Percentiles rank a stretch among this genome's conserved stretches.
Evolutionary conservation across 64 coral and sea anemone species (phyloP).

Genomic region (Dendronephthya gigantea): DNA sequence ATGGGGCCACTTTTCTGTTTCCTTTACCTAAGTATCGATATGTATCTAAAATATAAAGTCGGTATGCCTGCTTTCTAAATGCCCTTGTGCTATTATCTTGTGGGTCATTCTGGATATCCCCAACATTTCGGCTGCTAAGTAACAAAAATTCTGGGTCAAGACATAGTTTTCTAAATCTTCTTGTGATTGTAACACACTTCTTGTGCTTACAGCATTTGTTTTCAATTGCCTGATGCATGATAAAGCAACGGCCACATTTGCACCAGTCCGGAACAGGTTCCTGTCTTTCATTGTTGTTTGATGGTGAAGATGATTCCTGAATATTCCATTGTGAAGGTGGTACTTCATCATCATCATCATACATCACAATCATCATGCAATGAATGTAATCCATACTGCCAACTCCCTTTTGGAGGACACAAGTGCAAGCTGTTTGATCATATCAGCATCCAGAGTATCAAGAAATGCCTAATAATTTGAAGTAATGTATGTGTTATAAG

Average conservation of each 20-base stretch:
- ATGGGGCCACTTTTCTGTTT: conserved; percentile 11
- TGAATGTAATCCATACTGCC: conserved; percentile 39
- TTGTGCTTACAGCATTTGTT: conserved; percentile 17
- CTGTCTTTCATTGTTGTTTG: not conserved
- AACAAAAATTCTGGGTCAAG: conserved; percentile 7
- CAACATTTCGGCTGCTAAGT: not conserved
- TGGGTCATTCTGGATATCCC: conserved; percentile 2
- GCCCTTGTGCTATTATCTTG: conserved; percentile 26
- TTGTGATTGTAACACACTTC: not conserved
- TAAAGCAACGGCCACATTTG: conserved; percentile 1
- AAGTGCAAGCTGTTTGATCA: conserved; percentile 18
- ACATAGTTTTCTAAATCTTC: not conserved
- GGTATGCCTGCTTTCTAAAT: conserved; percentile 26
- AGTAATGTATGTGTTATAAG: too few relatives aligned
- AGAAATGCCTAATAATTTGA: conserved; percentile 36
- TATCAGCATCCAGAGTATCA: conserved; percentile 13
- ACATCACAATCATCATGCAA: conserved; percentile 23
- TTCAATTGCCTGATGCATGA: conserved; percentile 19
- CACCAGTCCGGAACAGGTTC: conserved; percentile 11
- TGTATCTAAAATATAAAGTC: not conserved
- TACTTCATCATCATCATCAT: conserved; percentile 13
- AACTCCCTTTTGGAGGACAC: not conserved
- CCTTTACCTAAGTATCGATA: conserved; percentile 27
- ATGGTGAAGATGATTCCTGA: not conserved
- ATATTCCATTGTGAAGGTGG: not conserved